Evolutionary conservation across 1,140 invertebrate genomes (phyloP), one percentile per base, ranked within the genome.

Genomic region (Lethrus apterus): DNA sequence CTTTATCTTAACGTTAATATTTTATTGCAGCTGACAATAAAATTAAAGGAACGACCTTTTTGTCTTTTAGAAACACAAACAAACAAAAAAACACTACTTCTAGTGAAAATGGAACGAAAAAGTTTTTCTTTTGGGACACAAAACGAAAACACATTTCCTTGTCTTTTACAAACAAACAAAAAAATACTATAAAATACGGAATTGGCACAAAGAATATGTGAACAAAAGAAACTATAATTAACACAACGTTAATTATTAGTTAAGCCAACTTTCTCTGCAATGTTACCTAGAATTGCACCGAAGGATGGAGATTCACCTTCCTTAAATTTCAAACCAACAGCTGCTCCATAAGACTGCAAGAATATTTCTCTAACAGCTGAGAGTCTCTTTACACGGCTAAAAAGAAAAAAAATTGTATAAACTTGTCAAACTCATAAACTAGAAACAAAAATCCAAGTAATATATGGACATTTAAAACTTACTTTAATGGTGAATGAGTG

Each of bases 301-400:
- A 51, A 31, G 18, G 44, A 35, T 20, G 49, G 35, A 29, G 44
- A 42, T 49, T 59, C 57, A 41, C 63, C 65, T 34, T 68, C 63
- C 52, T 66, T 66, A 44, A 67, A 66, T 57, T 66, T 67, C 41
- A 68, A 62, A 54, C 66, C 66, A 54, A 68, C 58, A n/a, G 62
- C 62, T 38, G 63, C 62, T 11, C 64, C 56, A 55, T 68, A 68
- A 14, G 57, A 54, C 43, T 65, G 64, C 46, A 65, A 65, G 29
- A 68, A 68, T 11, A 63, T 55, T 19, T 58, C 57, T 5, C 66
- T 55, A 19, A 68, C 64, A 36, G 66, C 63, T 45, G 75, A 70
- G 38, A 84, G 63, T 50, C 72, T 71, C 54, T 75, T 74, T 59
- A 67, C 72, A 46, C 80, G 70, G 47, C 66, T 69, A 52, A 46